Conservation (phyloP, 2,113 vertebrate species). For the Dicentrarchus labrax region DNA sequence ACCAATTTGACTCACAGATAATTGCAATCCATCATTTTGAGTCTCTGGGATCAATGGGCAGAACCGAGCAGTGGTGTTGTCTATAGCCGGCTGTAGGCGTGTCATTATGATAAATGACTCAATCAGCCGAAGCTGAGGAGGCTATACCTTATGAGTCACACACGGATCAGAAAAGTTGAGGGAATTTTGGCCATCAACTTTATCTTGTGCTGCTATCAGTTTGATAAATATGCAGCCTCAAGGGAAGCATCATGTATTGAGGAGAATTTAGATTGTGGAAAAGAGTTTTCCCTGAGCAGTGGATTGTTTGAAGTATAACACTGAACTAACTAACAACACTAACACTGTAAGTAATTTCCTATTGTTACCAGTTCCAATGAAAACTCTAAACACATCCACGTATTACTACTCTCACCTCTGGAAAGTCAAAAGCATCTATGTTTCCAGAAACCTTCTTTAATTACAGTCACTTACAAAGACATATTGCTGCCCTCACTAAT, state of each 20-base stretch:
- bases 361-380: neutral
- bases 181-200: conserved; percentile 48
- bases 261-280: conserved; percentile 11
- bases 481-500: neutral
- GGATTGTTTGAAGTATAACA: conserved; percentile 30
- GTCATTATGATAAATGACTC: conserved; percentile 81
- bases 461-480: neutral
- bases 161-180: conserved; percentile 46
- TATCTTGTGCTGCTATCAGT: conserved; percentile 30
- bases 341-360: neutral
- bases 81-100: conserved; percentile 42
- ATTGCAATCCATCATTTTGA: conserved; percentile 70
- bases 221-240: conserved; percentile 42
- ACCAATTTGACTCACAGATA: conserved; percentile 65
- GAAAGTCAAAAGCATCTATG: neutral
- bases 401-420: conserved; percentile 1
- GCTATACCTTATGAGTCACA: conserved; percentile 25
- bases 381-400: neutral
- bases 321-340: neutral
- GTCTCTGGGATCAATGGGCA: conserved; percentile 52
- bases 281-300: neutral
- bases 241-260: conserved; percentile 6
- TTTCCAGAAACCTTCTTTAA: neutral
- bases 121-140: conserved; percentile 65
- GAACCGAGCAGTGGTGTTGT: conserved; percentile 39